Conservation (phyloP, 2,113 vertebrate species). For the Polypterus bichir region DNA sequence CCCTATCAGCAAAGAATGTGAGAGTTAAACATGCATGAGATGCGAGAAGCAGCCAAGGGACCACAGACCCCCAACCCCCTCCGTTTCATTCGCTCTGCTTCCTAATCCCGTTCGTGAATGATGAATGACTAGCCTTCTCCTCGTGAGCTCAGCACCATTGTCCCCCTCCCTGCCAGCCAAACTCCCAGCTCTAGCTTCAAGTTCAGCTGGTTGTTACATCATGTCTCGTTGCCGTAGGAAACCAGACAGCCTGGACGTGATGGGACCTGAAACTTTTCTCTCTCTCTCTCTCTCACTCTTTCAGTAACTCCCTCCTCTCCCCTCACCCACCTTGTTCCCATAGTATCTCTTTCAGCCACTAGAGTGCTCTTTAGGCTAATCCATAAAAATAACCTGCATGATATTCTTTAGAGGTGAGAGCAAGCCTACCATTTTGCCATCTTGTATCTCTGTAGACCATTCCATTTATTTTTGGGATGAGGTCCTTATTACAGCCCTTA, state of each 20-base stretch:
- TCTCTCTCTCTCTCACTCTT: slow-evolving; percentile 24
- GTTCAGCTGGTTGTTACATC: slow-evolving; percentile 81
- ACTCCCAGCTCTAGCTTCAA: slow-evolving; percentile 57
- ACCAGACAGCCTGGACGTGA: slow-evolving; percentile 77
- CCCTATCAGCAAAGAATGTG: slow-evolving; percentile 21
- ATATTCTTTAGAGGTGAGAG: too few relatives aligned
- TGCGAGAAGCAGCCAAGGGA: not conserved
- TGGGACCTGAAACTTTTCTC: slow-evolving; percentile 40
- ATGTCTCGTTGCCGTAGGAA: slow-evolving; percentile 81
- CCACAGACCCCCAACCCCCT: not conserved
- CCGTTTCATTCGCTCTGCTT: too few relatives aligned
- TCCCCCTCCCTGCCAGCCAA: slow-evolving; percentile 45
- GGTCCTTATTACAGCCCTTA: too few relatives aligned
- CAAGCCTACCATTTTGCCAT: too few relatives aligned
- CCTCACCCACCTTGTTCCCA: slow-evolving; percentile 21
- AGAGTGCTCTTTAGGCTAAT: slow-evolving; percentile 40
- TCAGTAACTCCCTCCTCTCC: slow-evolving; percentile 27
- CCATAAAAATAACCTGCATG: too few relatives aligned
- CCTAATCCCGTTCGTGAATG: too few relatives aligned
- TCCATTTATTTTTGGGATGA: too few relatives aligned
- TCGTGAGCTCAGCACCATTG: slow-evolving; percentile 42
- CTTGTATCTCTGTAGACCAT: too few relatives aligned
- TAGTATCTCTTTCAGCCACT: slow-evolving; percentile 25
- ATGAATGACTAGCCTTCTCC: too few relatives aligned
- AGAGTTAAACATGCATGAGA: slow-evolving; percentile 21